Base-by-base conservation (phyloP, 2,797 vertebrate species). In the Antrozous pallidus region DNA sequence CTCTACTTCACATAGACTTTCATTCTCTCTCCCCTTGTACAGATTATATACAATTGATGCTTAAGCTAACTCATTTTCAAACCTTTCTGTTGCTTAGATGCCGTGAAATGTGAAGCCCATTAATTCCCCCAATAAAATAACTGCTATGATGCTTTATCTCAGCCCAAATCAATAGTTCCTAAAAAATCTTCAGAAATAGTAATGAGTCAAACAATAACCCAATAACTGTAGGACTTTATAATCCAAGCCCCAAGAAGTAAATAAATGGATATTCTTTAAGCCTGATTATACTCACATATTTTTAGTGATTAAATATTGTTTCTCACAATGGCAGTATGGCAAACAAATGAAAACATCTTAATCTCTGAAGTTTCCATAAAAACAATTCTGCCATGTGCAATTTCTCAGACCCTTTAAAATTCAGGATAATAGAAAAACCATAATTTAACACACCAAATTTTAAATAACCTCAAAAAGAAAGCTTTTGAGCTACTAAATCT, bases 121-220 rank as follows among this genome's bases (percentile, higher is more conserved):
- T 94, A 91, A 69, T 47, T 82, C n/a, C 10, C n/a, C 10, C 28
- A 86, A 73, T 42, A 82, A 92, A 95, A 86, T 47, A 91, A 42
- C 42, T 83, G 14, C 58, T 36, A 33, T 2, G 8, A 45, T 49
- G 18, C 9, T 74, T 54, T 67, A 54, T 56, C 42, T 83, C 47
- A 83, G 24, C 51, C 24, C 20, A 90, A 51, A 51, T 51, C n/a
- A 92, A 71, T 8, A 75, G 31, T 16, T 16, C 22, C 38, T 83
- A 56, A 16, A 38, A 31, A 93, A 92, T 70, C 67, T 42, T 33
- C 75, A 80, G 47, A 71, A 94, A 78, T 67, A 65, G 14, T 47
- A 90, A 83, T 47, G 56, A 79, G 20, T 58, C 0, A 40, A 31
- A 73, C 42, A 70, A 22, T 84, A 82, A 70, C 49, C 69, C 74